These are phyloP conservation scores for Arvicanthis niloticus DNA, from an alignment of 2,113 vertebrate species.

Conservation along the genomic window DNA sequence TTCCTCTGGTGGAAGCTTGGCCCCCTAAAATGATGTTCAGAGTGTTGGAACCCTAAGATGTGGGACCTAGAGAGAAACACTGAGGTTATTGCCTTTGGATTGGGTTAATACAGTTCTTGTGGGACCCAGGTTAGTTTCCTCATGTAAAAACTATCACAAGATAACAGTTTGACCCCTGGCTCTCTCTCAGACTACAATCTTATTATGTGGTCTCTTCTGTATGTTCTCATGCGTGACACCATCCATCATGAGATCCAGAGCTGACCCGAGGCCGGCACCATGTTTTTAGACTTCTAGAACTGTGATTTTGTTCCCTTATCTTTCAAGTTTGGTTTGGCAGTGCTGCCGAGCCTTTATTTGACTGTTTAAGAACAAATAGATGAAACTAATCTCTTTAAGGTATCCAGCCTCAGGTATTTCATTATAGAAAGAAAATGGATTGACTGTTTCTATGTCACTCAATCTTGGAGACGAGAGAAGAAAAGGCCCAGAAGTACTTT, in stretches of 20 bases:
- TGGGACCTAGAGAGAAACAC: not conserved
- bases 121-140: not conserved
- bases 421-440: not conserved
- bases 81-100: not conserved
- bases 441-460: not conserved
- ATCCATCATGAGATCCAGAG: not conserved
- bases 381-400: not conserved
- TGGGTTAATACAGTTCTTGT: not conserved
- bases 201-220: not conserved
- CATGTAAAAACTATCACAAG: not conserved
- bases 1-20: not conserved
- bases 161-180: not conserved
- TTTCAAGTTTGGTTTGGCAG: not conserved
- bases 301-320: not conserved
- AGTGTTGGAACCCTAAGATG: not conserved
- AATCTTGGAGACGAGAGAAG: not conserved
- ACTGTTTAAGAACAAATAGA: not conserved
- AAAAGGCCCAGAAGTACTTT: not conserved
- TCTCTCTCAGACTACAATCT: not conserved
- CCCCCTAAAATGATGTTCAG: not conserved
- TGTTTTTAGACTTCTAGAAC: not conserved
- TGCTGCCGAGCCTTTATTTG: not conserved
- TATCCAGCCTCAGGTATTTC: not conserved
- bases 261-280: not conserved
- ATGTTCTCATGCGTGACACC: not conserved